Evolutionary conservation across 2,113 vertebrate species (phyloP).

Genomic region (Spilogale gracilis): DNA sequence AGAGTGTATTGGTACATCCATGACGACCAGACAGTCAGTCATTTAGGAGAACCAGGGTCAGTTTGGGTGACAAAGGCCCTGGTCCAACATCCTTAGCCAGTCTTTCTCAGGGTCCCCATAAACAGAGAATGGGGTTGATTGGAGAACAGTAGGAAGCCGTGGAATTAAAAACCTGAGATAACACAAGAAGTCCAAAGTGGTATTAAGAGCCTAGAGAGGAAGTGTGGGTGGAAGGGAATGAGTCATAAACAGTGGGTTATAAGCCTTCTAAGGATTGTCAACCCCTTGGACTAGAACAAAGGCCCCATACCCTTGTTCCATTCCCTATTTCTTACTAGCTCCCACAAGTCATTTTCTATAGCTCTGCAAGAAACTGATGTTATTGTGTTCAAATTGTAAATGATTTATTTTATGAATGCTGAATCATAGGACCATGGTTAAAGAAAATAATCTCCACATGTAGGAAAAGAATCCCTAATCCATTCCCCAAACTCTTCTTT

Average conservation of each 20-base stretch:
- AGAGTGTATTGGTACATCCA: not conserved
- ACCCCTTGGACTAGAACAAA: constrained; percentile 50
- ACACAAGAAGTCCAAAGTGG: not conserved
- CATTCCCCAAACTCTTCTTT: not conserved
- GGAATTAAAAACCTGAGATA: not conserved
- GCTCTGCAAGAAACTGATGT: constrained; percentile 74
- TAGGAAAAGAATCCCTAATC: constrained; percentile 80
- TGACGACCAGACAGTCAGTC: not conserved
- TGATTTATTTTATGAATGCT: constrained; percentile 84
- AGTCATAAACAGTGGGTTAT: constrained; percentile 38
- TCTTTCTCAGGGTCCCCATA: not conserved
- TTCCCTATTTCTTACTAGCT: not conserved
- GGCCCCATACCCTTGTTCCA: not conserved
- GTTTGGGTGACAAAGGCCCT: not conserved
- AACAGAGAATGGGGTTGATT: not conserved
- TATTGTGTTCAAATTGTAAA: constrained; percentile 83
- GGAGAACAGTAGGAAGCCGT: not conserved
- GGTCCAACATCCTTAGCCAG: not conserved
- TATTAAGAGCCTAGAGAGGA: not conserved
- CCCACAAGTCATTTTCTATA: constrained; percentile 55
- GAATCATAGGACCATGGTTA: constrained; percentile 80
- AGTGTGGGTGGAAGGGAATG: constrained; percentile 51
- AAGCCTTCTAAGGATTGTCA: constrained; percentile 47
- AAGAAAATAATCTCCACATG: constrained; percentile 81
- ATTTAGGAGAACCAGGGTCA: not conserved